Percentiles rank a stretch among this genome's conserved stretches.
phyloP scores from a whole-genome alignment of 2,113 vertebrate species.

The Astur gentilis region DNA sequence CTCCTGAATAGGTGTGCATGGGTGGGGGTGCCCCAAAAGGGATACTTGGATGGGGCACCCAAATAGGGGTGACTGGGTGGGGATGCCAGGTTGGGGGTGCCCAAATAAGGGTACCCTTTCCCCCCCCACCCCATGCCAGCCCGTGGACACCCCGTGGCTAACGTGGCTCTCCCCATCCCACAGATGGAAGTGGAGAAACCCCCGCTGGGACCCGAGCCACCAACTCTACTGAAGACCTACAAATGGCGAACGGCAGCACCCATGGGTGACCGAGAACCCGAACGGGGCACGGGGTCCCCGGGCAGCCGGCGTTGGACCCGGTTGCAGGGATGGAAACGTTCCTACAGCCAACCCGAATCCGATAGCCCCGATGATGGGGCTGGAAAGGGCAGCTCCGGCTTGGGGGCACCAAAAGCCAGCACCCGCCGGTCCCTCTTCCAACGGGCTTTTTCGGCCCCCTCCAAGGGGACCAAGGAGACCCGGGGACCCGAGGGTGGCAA shows the following conservation, averaged over 20 bases:
- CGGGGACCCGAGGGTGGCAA: constrained; percentile 27
- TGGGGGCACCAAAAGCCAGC: neutral
- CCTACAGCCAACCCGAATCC: constrained; percentile 57
- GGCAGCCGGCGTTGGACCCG: constrained; percentile 73
- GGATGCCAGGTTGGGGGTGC: too few relatives aligned
- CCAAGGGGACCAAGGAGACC: constrained; percentile 61
- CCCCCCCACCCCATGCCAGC: neutral
- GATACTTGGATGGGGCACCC: neutral
- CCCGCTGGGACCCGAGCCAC: neutral
- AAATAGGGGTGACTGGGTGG: accelerated
- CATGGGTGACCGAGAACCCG: constrained; percentile 38
- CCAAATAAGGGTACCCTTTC: neutral
- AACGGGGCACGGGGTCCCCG: neutral
- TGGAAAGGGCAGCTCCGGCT: neutral
- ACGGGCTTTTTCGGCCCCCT: constrained; percentile 81
- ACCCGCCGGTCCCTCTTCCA: constrained; percentile 81
- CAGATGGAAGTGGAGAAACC: constrained; percentile 12
- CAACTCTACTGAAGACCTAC: constrained; percentile 28
- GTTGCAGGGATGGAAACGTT: constrained; percentile 78
- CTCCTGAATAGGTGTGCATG: neutral
- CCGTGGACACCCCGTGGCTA: neutral
- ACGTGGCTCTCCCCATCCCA: neutral
- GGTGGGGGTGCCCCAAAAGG: too few relatives aligned
- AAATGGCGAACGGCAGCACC: constrained; percentile 68
- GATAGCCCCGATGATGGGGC: neutral